Conservation (phyloP, 2,113 vertebrate species). For the Hylia prasina region DNA sequence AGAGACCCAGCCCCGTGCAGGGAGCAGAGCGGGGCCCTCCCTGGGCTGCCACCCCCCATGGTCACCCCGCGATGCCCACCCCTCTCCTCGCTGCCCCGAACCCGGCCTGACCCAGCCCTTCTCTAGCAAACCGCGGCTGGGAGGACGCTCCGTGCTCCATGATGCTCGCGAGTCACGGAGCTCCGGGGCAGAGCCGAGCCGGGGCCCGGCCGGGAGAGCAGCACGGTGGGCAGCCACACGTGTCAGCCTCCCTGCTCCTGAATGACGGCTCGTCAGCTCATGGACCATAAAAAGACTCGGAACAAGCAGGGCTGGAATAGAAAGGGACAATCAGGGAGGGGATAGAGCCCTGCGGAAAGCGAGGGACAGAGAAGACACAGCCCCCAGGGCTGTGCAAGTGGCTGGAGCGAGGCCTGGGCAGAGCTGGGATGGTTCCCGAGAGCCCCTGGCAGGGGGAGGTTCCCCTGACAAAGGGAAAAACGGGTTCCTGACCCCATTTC, state of each 20-base stretch:
- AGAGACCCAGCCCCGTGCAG: accelerated
- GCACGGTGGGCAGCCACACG: not conserved
- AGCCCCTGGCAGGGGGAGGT: not conserved
- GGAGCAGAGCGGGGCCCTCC: not conserved
- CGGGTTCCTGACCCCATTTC: too few relatives aligned
- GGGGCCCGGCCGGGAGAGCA: not conserved
- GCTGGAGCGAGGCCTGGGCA: not conserved
- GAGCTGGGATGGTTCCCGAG: accelerated
- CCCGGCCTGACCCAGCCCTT: not conserved
- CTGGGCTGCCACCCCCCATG: not conserved
- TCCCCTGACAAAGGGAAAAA: not conserved
- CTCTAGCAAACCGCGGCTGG: not conserved
- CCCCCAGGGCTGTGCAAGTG: accelerated
- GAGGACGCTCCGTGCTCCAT: not conserved
- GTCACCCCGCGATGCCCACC: not conserved
- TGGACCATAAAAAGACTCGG: constrained; percentile 20
- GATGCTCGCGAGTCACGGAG: not conserved
- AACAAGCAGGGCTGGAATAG: constrained; percentile 24
- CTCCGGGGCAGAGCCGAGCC: not conserved
- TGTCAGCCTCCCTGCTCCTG: constrained; percentile 43
- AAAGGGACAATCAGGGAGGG: not conserved
- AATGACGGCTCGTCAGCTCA: constrained; percentile 29
- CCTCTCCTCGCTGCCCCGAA: not conserved
- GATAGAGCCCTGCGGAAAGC: accelerated
- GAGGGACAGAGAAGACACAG: accelerated